Conservation (phyloP, 1,140 invertebrate species). For the Babylonia areolata region DNA sequence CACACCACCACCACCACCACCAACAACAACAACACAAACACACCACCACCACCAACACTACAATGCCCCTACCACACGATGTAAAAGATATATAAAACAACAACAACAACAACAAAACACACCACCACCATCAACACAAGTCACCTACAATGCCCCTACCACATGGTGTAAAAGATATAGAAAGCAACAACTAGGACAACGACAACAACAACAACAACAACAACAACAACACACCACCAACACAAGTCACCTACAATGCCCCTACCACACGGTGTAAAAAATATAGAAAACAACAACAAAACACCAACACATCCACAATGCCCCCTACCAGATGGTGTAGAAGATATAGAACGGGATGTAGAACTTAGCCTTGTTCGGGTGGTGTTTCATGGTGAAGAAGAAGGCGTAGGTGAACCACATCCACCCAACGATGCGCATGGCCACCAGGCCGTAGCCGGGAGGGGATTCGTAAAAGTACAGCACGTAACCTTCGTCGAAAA, state of each 20-base stretch:
- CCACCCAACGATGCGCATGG: constrained; percentile 87
- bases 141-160: too few species aligned
- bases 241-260: too few species aligned
- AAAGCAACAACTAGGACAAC: not conserved
- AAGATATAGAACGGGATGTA: constrained; percentile 84
- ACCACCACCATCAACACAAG: too few species aligned
- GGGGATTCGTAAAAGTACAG: constrained; percentile 93
- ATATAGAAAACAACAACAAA: constrained; percentile 79
- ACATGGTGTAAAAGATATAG: too few species aligned
- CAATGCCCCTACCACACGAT: too few species aligned
- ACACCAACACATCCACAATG: not conserved
- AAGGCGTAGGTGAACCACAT: constrained; percentile 88
- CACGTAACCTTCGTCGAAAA: constrained; percentile 92
- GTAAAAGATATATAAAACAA: not conserved
- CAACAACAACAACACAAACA: not conserved
- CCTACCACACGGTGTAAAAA: constrained; percentile 72
- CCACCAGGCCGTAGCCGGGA: constrained; percentile 89
- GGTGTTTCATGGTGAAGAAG: constrained; percentile 88
- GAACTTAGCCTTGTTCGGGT: constrained; percentile 85
- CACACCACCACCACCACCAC: not conserved
- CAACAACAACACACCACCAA: too few species aligned
- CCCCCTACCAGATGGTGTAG: constrained; percentile 69
- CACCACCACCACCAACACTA: too few species aligned
- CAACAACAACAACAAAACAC: not conserved
- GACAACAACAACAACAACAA: not conserved